phyloP scores from a whole-genome alignment of 1,140 invertebrate species.

The Pinna nobilis region DNA sequence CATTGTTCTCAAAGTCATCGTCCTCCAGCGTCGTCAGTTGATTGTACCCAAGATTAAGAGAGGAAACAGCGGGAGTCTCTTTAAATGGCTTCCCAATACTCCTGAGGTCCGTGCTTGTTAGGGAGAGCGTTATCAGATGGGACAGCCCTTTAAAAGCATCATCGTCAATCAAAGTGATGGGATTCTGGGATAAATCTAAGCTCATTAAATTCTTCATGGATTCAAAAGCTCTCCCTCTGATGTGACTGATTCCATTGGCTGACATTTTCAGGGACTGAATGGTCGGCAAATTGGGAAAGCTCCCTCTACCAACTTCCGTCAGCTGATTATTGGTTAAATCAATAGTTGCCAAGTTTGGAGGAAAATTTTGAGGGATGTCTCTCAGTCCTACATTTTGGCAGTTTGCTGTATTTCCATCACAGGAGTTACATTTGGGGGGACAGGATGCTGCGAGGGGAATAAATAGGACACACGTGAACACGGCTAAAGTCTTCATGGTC shows the following conservation, averaged over 20 bases:
- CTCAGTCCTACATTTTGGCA: conserved; percentile 50
- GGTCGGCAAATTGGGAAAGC: conserved; percentile 48
- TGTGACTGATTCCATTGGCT: conserved; percentile 56
- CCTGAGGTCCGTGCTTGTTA: conserved; percentile 74
- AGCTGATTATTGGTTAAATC: conserved; percentile 63
- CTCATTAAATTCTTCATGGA: conserved; percentile 50
- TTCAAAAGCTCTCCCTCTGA: conserved; percentile 52
- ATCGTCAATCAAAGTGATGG: conserved; percentile 79
- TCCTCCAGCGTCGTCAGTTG: conserved; percentile 82
- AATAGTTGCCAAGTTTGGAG: conserved; percentile 41
- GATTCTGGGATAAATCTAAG: conserved; percentile 81
- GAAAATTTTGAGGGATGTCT: conserved; percentile 54
- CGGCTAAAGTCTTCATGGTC: too few species aligned
- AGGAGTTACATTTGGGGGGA: conserved; percentile 53
- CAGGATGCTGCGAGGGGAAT: too few species aligned
- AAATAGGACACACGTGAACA: too few species aligned
- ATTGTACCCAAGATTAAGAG: conserved; percentile 85
- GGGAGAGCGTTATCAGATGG: conserved; percentile 72
- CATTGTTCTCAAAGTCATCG: conserved; percentile 82
- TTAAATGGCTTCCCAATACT: conserved; percentile 70
- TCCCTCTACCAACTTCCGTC: conserved; percentile 39
- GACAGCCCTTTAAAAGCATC: conserved; percentile 71
- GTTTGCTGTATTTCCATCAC: conserved; percentile 47
- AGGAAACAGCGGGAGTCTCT: conserved; percentile 78
- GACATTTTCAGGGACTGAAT: conserved; percentile 59